phyloP scores from a whole-genome alignment of 2,888 invertebrate species.

The Callyntrura sp. region DNA sequence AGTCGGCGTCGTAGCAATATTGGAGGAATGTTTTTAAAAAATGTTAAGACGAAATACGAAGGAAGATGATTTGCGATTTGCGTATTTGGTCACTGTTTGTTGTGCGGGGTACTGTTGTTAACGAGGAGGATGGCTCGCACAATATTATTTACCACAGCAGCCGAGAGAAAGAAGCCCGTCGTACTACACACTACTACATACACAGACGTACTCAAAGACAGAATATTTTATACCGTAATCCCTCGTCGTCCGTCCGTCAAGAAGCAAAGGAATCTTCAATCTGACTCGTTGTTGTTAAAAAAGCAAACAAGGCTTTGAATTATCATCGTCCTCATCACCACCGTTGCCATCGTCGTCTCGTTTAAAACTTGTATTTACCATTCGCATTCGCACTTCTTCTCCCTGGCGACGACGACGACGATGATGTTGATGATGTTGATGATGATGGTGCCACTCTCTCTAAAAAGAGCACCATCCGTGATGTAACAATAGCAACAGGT shows the following conservation, averaged over 20 bases:
- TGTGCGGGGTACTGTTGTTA: constrained; percentile 9
- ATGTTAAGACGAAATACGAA: not conserved
- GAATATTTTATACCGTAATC: constrained; percentile 9
- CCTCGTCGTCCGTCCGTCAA: constrained; percentile 19
- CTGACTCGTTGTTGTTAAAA: not conserved
- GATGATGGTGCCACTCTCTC: not conserved
- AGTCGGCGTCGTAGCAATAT: no score
- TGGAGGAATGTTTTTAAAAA: not conserved
- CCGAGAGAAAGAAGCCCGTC: not conserved
- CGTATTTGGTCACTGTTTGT: not conserved
- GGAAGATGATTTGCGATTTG: not conserved
- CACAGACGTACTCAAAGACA: not conserved
- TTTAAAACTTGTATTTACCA: constrained; percentile 67
- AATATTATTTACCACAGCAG: not conserved
- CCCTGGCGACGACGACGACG: not conserved
- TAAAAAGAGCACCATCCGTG: no score
- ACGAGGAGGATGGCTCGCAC: not conserved
- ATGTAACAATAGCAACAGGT: no score
- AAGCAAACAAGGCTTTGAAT: not conserved
- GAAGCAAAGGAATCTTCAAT: not conserved
- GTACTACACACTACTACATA: not conserved
- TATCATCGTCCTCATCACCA: no score
- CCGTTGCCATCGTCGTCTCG: not conserved
- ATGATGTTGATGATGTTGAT: constrained; percentile 2
- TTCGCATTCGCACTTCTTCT: constrained; percentile 22